Evolutionary conservation across 2,888 invertebrate species (phyloP), one percentile per base, ranked within the genome.

Genomic region (Hanleya hanleyi): DNA sequence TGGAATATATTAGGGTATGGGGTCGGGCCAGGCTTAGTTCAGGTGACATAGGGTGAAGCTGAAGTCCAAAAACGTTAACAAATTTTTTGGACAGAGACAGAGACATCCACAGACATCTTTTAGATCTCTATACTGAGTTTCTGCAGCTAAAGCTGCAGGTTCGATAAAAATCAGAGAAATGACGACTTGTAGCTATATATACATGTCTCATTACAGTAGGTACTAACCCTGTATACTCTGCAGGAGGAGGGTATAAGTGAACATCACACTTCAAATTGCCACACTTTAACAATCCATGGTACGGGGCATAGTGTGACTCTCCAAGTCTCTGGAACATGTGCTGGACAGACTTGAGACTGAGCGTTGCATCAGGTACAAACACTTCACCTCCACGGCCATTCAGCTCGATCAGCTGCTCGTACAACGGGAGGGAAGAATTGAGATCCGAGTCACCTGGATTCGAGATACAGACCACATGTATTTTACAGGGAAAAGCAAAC

Each of bases 341-440:
- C 32, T 92, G 90, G 22, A 93, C 91, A 78, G 87, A 90, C 50
- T 90, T 86, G 47, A 86, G 72, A 38, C 77, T 81, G n/a, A 88
- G 70, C 33, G 73, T 32, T 47, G 83, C 84, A 36, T 91, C 88
- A 36, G 88, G 87, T 9, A 85, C 70, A 77, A 84, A 87, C 0
- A 93, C 84, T 36, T 91, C 90, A 70, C 91, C 92, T 74, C 93
- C 93, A 29, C 94, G 94, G 22, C 64, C 78, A 57, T 94, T 95
- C 29, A 95, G 89, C 83, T 97, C 96, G 51, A 96, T 93, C 49
- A 97, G 92, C 88, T 95, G 93, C 88, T 96, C 95, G 90, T 96
- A 96, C 7, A 95, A 89, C 7, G 95, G 94, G 89, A 95, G 92
- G 26, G 94, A 93, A 91, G 90, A 83, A 74, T 86, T 86, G 5